A percentile compares a stretch with the other conserved stretches of the same genome.
These are phyloP conservation scores for Limenitis camilla DNA, from an alignment of 2,888 invertebrate genomes.

Conservation along the genomic window DNA sequence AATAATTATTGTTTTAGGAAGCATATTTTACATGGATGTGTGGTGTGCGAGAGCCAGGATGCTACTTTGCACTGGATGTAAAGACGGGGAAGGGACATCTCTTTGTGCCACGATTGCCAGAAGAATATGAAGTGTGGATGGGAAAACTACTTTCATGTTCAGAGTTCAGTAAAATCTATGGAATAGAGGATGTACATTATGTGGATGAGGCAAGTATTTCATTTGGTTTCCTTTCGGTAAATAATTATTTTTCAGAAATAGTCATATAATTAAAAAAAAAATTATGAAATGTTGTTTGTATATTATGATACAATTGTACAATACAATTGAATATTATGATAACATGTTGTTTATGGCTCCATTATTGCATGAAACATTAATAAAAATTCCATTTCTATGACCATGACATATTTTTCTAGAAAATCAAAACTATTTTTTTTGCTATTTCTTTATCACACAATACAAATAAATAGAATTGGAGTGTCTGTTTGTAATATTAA, in stretches of 20 bases:
- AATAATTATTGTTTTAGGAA: constrained; percentile 76
- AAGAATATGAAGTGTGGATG: constrained; percentile 95
- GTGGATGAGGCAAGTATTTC: constrained; percentile 78
- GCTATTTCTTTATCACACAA: too few relatives aligned
- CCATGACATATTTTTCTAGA: too few relatives aligned
- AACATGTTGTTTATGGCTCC: too few relatives aligned
- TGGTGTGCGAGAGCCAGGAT: constrained; percentile 94
- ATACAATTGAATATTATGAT: too few relatives aligned
- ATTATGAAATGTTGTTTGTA: too few relatives aligned
- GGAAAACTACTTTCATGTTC: constrained; percentile 83
- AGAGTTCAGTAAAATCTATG: constrained; percentile 86
- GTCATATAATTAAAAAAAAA: too few relatives aligned
- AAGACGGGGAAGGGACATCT: constrained; percentile 80
- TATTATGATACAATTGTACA: too few relatives aligned
- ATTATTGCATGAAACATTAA: too few relatives aligned
- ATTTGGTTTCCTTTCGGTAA: constrained; percentile 12
- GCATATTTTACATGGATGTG: constrained; percentile 98
- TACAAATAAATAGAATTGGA: too few relatives aligned
- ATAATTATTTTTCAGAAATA: not conserved
- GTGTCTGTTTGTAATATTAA: too few relatives aligned
- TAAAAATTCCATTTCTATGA: too few relatives aligned
- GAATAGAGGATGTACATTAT: constrained; percentile 86
- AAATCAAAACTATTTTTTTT: too few relatives aligned
- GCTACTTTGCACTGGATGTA: constrained; percentile 88
- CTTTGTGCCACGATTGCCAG: constrained; percentile 90